Percentiles rank a stretch among this genome's conserved stretches.
These are phyloP conservation scores for Meteorus cinctellus DNA, from an alignment of 2,888 invertebrate species.

Conservation along the genomic window DNA sequence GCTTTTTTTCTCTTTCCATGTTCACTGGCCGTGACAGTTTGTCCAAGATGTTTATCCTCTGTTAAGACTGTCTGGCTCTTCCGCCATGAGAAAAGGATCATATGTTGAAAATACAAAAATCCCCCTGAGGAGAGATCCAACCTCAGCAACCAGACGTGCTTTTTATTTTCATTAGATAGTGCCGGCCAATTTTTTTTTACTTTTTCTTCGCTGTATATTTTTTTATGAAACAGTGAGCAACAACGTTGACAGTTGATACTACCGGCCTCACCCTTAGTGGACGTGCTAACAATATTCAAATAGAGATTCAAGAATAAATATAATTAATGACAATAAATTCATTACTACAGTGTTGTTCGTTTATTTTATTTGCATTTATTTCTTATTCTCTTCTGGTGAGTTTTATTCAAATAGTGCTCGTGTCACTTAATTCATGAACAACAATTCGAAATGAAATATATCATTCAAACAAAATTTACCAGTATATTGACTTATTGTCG, in stretches of 20 bases:
- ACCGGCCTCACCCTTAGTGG: not conserved
- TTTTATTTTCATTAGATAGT: constrained; percentile 13
- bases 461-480: no score
- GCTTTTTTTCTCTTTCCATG: not conserved
- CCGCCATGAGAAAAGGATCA: constrained; percentile 17
- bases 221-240: not conserved
- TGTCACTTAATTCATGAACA: no score
- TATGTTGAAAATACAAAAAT: constrained; percentile 24
- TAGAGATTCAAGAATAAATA: not conserved
- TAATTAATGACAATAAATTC: not conserved
- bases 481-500: no score
- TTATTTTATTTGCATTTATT: constrained; percentile 15
- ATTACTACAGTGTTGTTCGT: not conserved
- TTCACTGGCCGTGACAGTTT: not conserved
- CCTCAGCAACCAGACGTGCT: not conserved
- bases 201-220: not conserved
- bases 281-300: not conserved
- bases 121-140: constrained; percentile 20
- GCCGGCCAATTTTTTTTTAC: not conserved
- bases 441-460: no score
- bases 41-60: constrained; percentile 16
- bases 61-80: not conserved
- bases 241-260: constrained; percentile 7
- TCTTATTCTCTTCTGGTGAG: not conserved
- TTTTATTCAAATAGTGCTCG: not conserved